Conservation (phyloP, 2,797 vertebrate species). For the Sibirionetta formosa region DNA sequence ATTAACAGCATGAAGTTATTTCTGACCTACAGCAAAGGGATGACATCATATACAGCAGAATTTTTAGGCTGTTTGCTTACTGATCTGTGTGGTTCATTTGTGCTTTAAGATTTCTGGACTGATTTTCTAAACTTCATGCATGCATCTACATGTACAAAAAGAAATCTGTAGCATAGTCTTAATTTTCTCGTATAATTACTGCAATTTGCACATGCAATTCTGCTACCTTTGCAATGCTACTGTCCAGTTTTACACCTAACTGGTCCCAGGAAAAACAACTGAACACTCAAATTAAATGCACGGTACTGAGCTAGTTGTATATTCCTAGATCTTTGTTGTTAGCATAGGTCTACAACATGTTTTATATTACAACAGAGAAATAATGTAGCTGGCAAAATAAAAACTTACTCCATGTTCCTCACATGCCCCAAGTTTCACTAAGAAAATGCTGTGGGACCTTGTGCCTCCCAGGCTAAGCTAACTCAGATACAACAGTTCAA, state of each 20-base stretch:
- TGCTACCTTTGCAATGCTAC: neutral
- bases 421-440: neutral
- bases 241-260: slow-evolving; percentile 17
- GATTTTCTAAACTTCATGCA: slow-evolving; percentile 28
- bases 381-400: neutral
- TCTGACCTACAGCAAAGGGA: slow-evolving; percentile 75
- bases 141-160: slow-evolving; percentile 18
- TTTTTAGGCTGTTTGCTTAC: slow-evolving; percentile 63
- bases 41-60: slow-evolving; percentile 69
- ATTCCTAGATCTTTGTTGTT: neutral
- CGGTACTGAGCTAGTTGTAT: neutral
- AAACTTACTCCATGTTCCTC: neutral
- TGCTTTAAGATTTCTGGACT: slow-evolving; percentile 7
- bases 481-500: neutral
- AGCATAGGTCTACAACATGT: neutral
- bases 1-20: slow-evolving; percentile 71
- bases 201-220: slow-evolving; percentile 11
- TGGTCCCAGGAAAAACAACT: neutral
- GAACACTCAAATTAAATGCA: neutral
- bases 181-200: slow-evolving; percentile 36
- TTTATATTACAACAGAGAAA: neutral
- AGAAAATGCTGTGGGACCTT: neutral
- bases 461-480: neutral
- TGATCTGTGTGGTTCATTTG: slow-evolving; percentile 21
- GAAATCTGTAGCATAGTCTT: neutral